Evolutionary conservation across 2,888 invertebrate genomes (phyloP).

Genomic region (Leptothorax acervorum): DNA sequence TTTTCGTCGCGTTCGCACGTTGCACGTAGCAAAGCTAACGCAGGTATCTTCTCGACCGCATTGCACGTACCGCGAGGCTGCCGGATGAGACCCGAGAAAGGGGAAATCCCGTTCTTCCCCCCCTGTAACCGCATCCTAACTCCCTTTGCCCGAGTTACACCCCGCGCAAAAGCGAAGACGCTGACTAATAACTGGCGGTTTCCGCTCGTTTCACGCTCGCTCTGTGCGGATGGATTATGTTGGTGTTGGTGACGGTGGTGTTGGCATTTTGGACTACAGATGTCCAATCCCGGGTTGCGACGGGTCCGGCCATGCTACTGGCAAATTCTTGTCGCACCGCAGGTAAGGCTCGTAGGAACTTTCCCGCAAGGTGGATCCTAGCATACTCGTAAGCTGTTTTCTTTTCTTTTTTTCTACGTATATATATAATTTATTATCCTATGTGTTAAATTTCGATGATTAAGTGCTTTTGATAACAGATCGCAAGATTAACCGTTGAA

Average conservation of each 20-base stretch:
- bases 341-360: conserved; percentile 88
- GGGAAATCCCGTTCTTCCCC: conserved; percentile 60
- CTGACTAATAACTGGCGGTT: conserved; percentile 85
- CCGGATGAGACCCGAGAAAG: conserved; percentile 61
- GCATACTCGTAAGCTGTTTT: conserved; percentile 11
- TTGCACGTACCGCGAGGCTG: conserved; percentile 71
- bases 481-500: background rate
- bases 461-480: background rate
- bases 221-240: conserved; percentile 79
- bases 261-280: conserved; percentile 86
- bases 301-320: conserved; percentile 99
- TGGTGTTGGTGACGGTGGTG: conserved; percentile 74
- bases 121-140: conserved; percentile 75
- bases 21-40: conserved; percentile 66
- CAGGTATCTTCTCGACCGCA: conserved; percentile 73
- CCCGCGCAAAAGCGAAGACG: conserved; percentile 80
- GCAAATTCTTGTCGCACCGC: conserved; percentile 99
- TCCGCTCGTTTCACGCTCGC: conserved; percentile 84
- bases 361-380: conserved; percentile 29
- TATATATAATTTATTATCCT: background rate
- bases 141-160: conserved; percentile 58
- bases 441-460: conserved; percentile 5
- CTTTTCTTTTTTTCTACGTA: background rate
- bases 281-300: conserved; percentile 98
- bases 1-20: conserved; percentile 75